A percentile compares a stretch with the other conserved stretches of the same genome.
These are phyloP conservation scores for Octonoba sinensis DNA, from an alignment of 2,888 invertebrate genomes.

Conservation along the genomic window DNA sequence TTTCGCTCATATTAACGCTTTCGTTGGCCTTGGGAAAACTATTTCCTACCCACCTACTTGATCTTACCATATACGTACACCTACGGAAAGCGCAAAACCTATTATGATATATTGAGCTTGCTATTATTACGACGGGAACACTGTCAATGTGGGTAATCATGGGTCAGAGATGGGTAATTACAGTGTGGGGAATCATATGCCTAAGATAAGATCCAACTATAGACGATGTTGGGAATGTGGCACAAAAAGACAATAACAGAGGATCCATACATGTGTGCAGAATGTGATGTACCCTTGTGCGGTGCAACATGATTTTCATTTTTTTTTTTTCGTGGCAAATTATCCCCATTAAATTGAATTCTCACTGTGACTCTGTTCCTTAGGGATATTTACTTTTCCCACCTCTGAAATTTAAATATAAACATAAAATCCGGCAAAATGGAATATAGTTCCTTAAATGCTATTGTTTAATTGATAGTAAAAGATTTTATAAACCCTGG, in stretches of 20 bases:
- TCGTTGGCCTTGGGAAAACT: no score
- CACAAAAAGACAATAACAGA: slow-evolving; percentile 7
- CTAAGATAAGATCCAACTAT: neutral
- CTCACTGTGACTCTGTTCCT: neutral
- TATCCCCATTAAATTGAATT: neutral
- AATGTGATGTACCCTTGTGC: neutral
- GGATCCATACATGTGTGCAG: neutral
- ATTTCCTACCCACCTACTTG: no score
- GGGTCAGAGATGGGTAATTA: no score
- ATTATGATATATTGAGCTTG: slow-evolving; percentile 4
- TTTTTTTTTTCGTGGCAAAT: neutral
- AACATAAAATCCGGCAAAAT: neutral
- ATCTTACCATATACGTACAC: no score
- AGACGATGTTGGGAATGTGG: slow-evolving; percentile 10
- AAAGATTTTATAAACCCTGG: neutral
- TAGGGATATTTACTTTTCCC: neutral
- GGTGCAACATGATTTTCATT: neutral
- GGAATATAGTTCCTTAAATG: neutral
- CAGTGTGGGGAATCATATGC: slow-evolving; percentile 12
- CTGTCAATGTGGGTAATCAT: neutral
- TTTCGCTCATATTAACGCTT: no score
- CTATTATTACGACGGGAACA: neutral
- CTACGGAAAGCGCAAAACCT: neutral
- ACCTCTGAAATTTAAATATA: neutral
- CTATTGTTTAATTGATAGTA: neutral